These are phyloP conservation scores for Characodon lateralis DNA, from an alignment of 2,797 vertebrate species.

Conservation along the genomic window DNA sequence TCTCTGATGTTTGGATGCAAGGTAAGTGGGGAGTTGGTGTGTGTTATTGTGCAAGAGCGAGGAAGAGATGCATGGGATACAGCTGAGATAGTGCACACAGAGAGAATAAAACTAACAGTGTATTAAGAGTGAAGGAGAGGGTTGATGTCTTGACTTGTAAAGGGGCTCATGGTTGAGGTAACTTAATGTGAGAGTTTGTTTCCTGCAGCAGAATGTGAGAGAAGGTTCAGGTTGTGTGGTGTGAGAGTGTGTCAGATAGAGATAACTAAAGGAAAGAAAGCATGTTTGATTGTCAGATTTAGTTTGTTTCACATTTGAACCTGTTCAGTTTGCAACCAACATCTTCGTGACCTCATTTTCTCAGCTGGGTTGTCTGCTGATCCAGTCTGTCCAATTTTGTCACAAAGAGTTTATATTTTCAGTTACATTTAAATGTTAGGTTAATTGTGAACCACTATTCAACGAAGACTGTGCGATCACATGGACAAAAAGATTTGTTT, in stretches of 20 bases:
- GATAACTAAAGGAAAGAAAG: not conserved
- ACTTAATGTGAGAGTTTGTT: constrained; percentile 63
- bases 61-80: not conserved
- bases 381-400: not conserved
- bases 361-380: not conserved
- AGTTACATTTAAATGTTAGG: not conserved
- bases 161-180: constrained; percentile 46
- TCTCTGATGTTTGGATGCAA: constrained; percentile 92
- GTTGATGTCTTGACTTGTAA: constrained; percentile 47
- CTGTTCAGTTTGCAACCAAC: constrained; percentile 14
- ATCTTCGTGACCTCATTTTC: constrained; percentile 9
- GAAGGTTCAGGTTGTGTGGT: not conserved
- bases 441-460: not conserved
- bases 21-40: constrained; percentile 76
- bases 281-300: constrained; percentile 29
- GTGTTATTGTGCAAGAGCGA: not conserved
- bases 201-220: constrained; percentile 25
- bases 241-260: constrained; percentile 8
- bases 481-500: not conserved
- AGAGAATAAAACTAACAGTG: constrained; percentile 34
- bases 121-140: constrained; percentile 33
- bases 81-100: constrained; percentile 32
- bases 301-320: constrained; percentile 12
- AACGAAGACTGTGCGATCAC: not conserved
- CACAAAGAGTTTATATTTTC: not conserved